Percentiles rank a stretch among this genome's conserved stretches.
Evolutionary conservation across 2,113 vertebrate genomes (phyloP).

Genomic region (Carettochelys insculpta): DNA sequence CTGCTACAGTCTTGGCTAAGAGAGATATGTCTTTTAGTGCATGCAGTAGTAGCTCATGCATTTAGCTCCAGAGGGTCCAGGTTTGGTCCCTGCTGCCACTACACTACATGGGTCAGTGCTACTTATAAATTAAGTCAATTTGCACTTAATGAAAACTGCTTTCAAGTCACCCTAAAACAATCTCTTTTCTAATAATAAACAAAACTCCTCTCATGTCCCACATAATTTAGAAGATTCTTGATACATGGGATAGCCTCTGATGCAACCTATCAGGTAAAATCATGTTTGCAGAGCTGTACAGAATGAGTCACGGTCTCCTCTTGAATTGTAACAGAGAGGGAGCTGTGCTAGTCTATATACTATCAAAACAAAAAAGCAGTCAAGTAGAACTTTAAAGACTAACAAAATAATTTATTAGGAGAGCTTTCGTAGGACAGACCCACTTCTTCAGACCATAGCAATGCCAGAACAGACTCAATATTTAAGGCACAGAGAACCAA

Average conservation of each 20-base stretch:
- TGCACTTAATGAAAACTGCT: not conserved
- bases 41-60: not conserved
- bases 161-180: not conserved
- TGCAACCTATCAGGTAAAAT: not conserved
- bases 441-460: too few relatives aligned
- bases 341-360: too few relatives aligned
- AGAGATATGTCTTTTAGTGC: not conserved
- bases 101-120: not conserved
- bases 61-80: not conserved
- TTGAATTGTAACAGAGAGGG: too few relatives aligned
- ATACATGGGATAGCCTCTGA: not conserved
- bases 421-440: too few relatives aligned
- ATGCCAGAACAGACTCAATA: too few relatives aligned
- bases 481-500: too few relatives aligned
- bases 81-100: not conserved
- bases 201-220: not conserved
- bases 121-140: not conserved
- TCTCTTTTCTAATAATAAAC: not conserved
- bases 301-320: not conserved
- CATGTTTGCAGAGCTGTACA: not conserved
- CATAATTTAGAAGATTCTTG: not conserved
- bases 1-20: not conserved
- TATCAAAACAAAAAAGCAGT: too few relatives aligned
- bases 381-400: too few relatives aligned
- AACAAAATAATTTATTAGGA: too few relatives aligned